phyloP scores from a whole-genome alignment of 2,797 vertebrate genomes.

The Gephyroberyx darwinii region DNA sequence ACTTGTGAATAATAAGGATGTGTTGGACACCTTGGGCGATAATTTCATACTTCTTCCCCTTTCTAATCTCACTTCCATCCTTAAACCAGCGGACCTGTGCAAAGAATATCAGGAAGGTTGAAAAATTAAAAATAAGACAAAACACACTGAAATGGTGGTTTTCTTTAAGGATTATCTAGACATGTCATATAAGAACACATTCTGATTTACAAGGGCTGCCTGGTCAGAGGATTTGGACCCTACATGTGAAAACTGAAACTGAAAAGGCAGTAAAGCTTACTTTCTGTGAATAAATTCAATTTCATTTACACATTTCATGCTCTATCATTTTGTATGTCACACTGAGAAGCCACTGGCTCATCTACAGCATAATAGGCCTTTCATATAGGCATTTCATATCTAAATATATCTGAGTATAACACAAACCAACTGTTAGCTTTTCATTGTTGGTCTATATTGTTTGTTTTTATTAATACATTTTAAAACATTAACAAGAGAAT shows the following conservation, averaged over 20 bases:
- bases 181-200: background rate
- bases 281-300: too few species aligned
- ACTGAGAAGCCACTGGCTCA: too few species aligned
- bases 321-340: too few species aligned
- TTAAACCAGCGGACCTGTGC: conserved; percentile 92
- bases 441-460: too few species aligned
- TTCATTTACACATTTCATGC: too few species aligned
- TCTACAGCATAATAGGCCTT: too few species aligned
- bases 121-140: background rate
- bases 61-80: conserved; percentile 95
- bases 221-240: background rate
- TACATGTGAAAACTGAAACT: background rate
- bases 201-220: background rate
- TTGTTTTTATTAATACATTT: too few species aligned
- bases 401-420: too few species aligned
- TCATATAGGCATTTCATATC: too few species aligned
- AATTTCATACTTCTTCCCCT: conserved; percentile 97
- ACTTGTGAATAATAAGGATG: conserved; percentile 91
- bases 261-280: too few species aligned
- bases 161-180: background rate
- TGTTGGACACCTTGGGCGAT: conserved; percentile 90
- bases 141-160: background rate
- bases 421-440: too few species aligned
- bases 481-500: too few species aligned
- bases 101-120: background rate